Evolutionary conservation across 2,113 vertebrate genomes (phyloP).

Genomic region (Pygathrix nemaeus): DNA sequence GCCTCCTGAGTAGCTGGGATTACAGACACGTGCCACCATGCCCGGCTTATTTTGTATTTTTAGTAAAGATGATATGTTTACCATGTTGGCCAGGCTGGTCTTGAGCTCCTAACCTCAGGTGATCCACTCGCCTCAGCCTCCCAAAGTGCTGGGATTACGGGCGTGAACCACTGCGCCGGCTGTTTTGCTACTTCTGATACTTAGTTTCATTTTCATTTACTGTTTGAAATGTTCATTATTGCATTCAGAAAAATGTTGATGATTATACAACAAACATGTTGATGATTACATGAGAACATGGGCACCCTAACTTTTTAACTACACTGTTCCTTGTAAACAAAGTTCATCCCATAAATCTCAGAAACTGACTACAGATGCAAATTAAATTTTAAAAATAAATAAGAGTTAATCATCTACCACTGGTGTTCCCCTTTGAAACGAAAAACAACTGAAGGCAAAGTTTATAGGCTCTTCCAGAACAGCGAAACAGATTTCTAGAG

Average conservation of each 20-base stretch:
- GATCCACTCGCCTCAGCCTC: neutral
- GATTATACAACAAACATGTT: neutral
- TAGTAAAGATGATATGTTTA: no score
- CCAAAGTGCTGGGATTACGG: neutral
- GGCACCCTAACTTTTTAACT: constrained; percentile 63
- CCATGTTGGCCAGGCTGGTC: neutral
- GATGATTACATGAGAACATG: constrained; percentile 63
- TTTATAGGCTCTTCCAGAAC: neutral
- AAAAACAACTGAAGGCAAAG: neutral
- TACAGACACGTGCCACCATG: neutral
- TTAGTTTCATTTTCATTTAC: constrained; percentile 70
- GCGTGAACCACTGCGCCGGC: neutral
- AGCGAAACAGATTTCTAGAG: neutral
- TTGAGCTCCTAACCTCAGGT: neutral
- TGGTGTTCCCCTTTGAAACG: neutral
- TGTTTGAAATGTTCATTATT: constrained; percentile 67
- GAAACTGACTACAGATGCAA: neutral
- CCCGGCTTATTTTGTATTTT: neutral
- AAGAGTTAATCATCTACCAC: neutral
- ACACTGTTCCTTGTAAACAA: constrained; percentile 62
- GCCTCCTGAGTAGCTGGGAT: neutral
- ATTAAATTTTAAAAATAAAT: constrained; percentile 37
- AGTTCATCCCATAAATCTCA: neutral
- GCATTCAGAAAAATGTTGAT: constrained; percentile 43
- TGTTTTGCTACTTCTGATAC: neutral